These are phyloP conservation scores for Lates japonicus DNA, from an alignment of 2,797 vertebrate species.

Conservation along the genomic window DNA sequence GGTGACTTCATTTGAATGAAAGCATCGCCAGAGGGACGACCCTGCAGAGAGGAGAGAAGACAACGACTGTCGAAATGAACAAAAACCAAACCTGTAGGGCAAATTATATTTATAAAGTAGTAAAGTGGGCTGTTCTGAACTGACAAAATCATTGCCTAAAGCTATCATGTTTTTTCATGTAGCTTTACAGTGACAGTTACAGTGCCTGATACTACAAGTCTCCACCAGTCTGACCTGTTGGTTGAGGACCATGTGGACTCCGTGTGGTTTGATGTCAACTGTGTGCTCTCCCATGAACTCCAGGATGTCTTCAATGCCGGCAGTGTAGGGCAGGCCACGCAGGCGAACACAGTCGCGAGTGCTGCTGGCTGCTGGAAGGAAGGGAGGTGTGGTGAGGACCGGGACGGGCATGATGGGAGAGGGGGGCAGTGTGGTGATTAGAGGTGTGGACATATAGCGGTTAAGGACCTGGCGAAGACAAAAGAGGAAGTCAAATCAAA, in stretches of 20 bases:
- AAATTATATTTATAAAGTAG: neutral
- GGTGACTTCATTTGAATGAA: slow-evolving; percentile 98
- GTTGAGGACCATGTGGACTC: slow-evolving; percentile 98
- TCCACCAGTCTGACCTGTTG: slow-evolving; percentile 89
- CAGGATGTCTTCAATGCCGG: slow-evolving; percentile 95
- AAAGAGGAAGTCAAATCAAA: neutral
- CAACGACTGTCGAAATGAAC: neutral
- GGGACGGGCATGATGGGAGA: slow-evolving; percentile 90
- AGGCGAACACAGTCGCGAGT: slow-evolving; percentile 93
- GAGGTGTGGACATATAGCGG: slow-evolving; percentile 93
- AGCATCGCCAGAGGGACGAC: slow-evolving; percentile 95
- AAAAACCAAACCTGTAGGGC: neutral
- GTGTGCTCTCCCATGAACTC: slow-evolving; percentile 97
- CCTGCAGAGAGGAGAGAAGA: slow-evolving; percentile 78
- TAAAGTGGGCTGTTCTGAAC: neutral
- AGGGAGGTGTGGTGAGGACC: slow-evolving; percentile 88
- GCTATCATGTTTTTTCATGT: too few relatives aligned
- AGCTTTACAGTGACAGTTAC: neutral
- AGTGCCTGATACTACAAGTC: neutral
- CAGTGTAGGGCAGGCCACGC: slow-evolving; percentile 94
- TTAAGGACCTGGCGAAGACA: slow-evolving; percentile 90
- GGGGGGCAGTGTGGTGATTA: slow-evolving; percentile 93
- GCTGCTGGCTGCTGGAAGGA: slow-evolving; percentile 87
- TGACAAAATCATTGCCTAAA: neutral
- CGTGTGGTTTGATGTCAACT: slow-evolving; percentile 94